Conservation (phyloP, 2,888 invertebrate genomes). For the Neelides folsomi region DNA sequence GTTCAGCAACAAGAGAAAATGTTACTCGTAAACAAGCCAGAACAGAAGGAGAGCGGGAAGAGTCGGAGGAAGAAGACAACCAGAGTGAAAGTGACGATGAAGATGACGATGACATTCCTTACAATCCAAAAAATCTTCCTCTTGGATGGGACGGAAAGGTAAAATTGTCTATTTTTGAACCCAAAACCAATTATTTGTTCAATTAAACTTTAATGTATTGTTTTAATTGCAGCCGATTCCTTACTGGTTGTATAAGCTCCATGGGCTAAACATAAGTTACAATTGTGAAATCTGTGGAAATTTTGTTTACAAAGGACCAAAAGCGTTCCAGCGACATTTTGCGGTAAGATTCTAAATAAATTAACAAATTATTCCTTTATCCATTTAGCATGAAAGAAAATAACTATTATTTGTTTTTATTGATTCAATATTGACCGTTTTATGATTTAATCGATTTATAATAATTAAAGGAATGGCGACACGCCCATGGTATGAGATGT, state of each 20-base stretch:
- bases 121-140: constrained; percentile 98
- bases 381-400: too few relatives aligned
- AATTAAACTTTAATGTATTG: not conserved
- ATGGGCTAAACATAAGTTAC: constrained; percentile 96
- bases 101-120: constrained; percentile 86
- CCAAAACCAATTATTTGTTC: not conserved
- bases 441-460: not conserved
- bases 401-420: not conserved
- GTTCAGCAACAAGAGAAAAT: constrained; percentile 89
- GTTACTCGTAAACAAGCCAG: constrained; percentile 96
- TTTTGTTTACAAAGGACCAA: constrained; percentile 95
- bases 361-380: too few relatives aligned
- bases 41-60: constrained; percentile 81
- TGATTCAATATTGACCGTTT: not conserved
- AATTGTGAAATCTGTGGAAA: constrained; percentile 99
- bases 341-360: constrained; percentile 46
- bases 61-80: constrained; percentile 64
- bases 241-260: constrained; percentile 97
- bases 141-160: constrained; percentile 98
- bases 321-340: constrained; percentile 98
- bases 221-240: constrained; percentile 49
- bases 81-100: constrained; percentile 65
- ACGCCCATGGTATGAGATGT: constrained; percentile 86
- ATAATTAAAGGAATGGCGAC: constrained; percentile 49
- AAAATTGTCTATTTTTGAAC: constrained; percentile 11